Evolutionary conservation across 2,888 invertebrate species (phyloP), one percentile per base, ranked within the genome.

Genomic region (Xylophagus ater): DNA sequence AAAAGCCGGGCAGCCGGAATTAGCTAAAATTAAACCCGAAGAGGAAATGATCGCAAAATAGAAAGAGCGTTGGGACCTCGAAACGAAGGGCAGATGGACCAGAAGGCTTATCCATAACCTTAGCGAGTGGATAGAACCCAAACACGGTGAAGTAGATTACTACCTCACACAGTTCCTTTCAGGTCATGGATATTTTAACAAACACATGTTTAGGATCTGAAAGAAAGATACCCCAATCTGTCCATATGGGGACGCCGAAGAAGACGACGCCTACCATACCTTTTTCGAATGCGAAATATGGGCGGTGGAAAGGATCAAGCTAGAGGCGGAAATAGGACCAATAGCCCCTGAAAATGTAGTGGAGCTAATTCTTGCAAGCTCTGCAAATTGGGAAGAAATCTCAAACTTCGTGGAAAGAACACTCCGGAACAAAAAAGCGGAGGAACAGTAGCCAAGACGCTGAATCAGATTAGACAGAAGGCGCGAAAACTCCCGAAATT

Each of bases 61-160:
- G 34, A 15, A 34, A 24, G 24, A 34, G 10, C 23, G 34, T 13
- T 52, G 51, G 50, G 24, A 41, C 2, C 9, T 25, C 2, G 45
- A 41, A 3, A 21, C 10, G 2, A 45, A 37, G 14, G 50, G 49
- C 4, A 6, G 44, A 25, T 50, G 47, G 51, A 48, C 49, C 2
- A 33, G 13, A 13, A 33, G 30, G 23, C 34, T 50, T 1, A 45
- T 50, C 2, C 41, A 17, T 2, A 9, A 34, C 23, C 18, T 47
- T 13, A 43, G 32, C 4, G 42, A 46, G 2, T 51, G 48, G 49
- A 34, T 40, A 3, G 12, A 39, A 4, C 31, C 47, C 4, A 33
- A 42, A 13, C 46, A 49, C 30, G 51, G 49, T 4, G 47, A 49
- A 20, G 28, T 28, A 8, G 14, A n/a, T 5, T 28, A 28, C 12